Conservation (phyloP, 2,113 vertebrate genomes). For the Melierax canorus region DNA sequence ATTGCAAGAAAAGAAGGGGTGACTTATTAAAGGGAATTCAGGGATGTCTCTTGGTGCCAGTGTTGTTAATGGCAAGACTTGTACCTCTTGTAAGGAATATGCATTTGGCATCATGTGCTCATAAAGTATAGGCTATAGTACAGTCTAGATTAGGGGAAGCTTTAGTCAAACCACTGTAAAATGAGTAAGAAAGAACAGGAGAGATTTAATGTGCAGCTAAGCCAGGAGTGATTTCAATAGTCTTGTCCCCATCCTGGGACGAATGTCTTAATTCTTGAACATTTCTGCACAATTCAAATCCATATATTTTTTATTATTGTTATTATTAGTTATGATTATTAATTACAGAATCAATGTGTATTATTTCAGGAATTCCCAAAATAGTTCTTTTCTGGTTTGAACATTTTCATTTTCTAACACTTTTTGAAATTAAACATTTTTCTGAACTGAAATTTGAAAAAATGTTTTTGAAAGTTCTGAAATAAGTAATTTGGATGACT, state of each 20-base stretch:
- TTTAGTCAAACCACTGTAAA: background rate
- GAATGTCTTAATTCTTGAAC: background rate
- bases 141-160: background rate
- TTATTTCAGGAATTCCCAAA: background rate
- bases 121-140: background rate
- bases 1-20: background rate
- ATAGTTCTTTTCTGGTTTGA: background rate
- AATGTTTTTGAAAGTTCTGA: background rate
- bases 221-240: background rate
- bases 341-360: background rate
- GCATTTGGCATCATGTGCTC: background rate
- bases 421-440: background rate
- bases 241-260: background rate
- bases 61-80: background rate
- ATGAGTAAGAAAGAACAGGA: background rate
- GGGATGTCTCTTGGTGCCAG: no score
- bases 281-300: background rate
- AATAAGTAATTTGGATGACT: background rate
- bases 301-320: background rate
- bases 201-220: background rate
- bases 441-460: background rate
- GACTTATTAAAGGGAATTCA: background rate
- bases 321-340: background rate
- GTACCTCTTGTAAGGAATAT: background rate
- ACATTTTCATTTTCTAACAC: background rate